Conservation (phyloP, 2,113 vertebrate species). For the Perccottus glenii region DNA sequence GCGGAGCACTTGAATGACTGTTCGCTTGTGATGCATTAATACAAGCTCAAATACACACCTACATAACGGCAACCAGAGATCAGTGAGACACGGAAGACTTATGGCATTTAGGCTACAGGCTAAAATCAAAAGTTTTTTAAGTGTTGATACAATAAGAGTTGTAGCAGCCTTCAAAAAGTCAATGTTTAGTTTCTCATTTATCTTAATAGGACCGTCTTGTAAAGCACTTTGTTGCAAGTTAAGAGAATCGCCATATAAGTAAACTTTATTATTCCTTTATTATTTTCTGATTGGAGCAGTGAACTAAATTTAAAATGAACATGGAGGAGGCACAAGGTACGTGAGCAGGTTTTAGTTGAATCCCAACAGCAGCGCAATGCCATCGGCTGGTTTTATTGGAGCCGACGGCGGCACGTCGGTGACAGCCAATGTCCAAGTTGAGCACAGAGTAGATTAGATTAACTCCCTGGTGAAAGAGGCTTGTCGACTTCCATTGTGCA, state of each 20-base stretch:
- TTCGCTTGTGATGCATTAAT: constrained; percentile 18
- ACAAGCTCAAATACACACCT: constrained; percentile 21
- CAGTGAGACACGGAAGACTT: constrained; percentile 23
- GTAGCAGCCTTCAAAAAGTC: too few relatives aligned
- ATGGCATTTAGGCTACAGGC: constrained; percentile 10
- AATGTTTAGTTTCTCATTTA: neutral
- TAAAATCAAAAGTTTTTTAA: constrained; percentile 10
- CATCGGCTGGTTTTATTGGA: constrained; percentile 66
- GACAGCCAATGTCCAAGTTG: constrained; percentile 71
- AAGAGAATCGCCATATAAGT: constrained; percentile 7
- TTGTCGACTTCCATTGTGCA: constrained; percentile 71
- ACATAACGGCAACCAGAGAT: constrained; percentile 7
- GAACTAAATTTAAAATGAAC: constrained; percentile 46
- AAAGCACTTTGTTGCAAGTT: neutral
- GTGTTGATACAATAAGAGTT: too few relatives aligned
- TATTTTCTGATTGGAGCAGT: constrained; percentile 18
- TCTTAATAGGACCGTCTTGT: constrained; percentile 10
- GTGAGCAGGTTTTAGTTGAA: constrained; percentile 61
- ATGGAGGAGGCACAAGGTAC: constrained; percentile 16
- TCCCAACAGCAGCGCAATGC: constrained; percentile 59
- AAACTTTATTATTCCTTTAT: constrained; percentile 7
- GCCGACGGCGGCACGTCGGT: constrained; percentile 61
- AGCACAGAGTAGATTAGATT: constrained; percentile 71
- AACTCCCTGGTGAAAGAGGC: constrained; percentile 72
- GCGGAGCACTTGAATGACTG: constrained; percentile 69